These are phyloP conservation scores for Muscicapa comitata DNA, from an alignment of 2,797 vertebrate genomes.

Conservation along the genomic window DNA sequence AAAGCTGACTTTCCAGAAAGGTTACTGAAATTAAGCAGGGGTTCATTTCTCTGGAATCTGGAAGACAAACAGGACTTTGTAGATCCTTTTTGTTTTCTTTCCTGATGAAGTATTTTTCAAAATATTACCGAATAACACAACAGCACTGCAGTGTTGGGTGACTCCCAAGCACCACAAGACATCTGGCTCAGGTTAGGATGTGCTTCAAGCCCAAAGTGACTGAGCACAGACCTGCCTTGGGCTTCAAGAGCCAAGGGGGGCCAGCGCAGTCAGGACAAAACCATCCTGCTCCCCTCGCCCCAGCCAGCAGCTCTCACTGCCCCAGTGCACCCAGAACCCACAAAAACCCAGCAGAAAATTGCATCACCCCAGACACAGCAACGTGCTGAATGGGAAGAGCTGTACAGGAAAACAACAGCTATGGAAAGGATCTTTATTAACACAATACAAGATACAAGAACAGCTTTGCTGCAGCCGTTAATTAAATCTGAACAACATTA, in stretches of 20 bases:
- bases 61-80: neutral
- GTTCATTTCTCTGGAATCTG: neutral
- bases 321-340: neutral
- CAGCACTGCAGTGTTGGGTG: rapidly evolving
- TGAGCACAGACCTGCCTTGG: neutral
- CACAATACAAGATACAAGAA: neutral
- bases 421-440: neutral
- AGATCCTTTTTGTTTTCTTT: neutral
- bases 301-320: neutral
- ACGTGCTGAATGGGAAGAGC: rapidly evolving
- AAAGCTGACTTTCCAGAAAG: neutral
- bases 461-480: neutral
- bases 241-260: neutral
- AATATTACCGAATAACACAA: neutral
- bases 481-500: neutral
- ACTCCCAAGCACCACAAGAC: neutral
- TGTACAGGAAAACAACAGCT: neutral
- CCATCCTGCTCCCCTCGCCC: neutral
- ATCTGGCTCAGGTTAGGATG: neutral
- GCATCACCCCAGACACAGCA: neutral
- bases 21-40: neutral
- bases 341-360: neutral
- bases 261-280: neutral
- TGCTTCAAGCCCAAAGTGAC: neutral
- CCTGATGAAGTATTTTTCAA: neutral